Evolutionary conservation across 2,113 vertebrate species (phyloP).

Genomic region (Nycticorax nycticorax): DNA sequence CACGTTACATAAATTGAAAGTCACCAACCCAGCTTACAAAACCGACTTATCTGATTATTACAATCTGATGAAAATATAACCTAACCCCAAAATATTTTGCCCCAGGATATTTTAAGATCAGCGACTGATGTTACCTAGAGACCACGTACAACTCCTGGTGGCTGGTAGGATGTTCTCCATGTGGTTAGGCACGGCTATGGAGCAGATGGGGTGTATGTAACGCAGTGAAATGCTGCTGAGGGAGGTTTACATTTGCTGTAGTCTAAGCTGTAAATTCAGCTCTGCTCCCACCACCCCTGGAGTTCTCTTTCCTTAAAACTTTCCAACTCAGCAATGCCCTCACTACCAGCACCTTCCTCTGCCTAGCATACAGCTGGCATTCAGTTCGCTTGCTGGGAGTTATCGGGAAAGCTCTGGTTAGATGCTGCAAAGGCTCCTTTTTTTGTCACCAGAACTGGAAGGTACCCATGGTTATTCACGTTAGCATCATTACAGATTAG

Average conservation of each 20-base stretch:
- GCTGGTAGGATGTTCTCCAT: not conserved
- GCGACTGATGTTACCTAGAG: not conserved
- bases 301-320: not conserved
- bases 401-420: not conserved
- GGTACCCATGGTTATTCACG: not conserved
- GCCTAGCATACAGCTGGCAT: accelerated
- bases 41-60: not conserved
- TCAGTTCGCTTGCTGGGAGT: not conserved
- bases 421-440: not conserved
- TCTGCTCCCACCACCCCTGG: not conserved
- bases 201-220: not conserved
- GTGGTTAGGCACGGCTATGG: not conserved
- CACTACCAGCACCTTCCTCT: not conserved
- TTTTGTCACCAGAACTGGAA: not conserved
- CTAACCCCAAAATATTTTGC: not conserved
- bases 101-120: not conserved
- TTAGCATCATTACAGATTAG: not conserved
- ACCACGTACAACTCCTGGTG: not conserved
- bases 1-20: not conserved
- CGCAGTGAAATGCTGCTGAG: not conserved
- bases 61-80: constrained; percentile 13
- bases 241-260: not conserved
- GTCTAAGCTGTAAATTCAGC: not conserved
- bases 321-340: not conserved
- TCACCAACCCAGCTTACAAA: not conserved